A percentile compares a stretch with the other conserved stretches of the same genome.
Conservation (phyloP, 2,113 vertebrate species). For the Callipepla squamata region DNA sequence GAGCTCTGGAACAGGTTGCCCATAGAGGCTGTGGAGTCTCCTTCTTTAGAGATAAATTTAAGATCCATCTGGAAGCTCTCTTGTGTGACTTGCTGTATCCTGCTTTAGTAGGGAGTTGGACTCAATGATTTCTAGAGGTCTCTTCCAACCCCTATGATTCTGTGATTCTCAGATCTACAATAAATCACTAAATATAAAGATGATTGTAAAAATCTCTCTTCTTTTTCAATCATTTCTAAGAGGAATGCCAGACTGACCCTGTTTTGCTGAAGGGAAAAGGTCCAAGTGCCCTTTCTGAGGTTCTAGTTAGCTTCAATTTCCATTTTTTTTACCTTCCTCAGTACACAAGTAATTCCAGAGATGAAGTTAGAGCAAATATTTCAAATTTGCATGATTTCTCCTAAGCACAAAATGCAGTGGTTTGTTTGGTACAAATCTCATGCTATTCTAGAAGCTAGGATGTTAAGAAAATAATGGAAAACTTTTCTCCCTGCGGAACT, state of each 20-base stretch:
- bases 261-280: background rate
- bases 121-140: too few relatives aligned
- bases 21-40: too few relatives aligned
- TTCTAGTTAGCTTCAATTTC: background rate
- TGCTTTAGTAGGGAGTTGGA: too few relatives aligned
- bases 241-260: background rate
- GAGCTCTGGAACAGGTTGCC: too few relatives aligned
- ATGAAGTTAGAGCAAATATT: background rate
- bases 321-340: background rate
- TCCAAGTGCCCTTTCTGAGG: background rate
- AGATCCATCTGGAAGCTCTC: too few relatives aligned
- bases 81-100: too few relatives aligned
- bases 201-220: background rate
- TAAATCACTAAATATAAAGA: background rate
- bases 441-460: background rate
- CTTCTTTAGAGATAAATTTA: too few relatives aligned
- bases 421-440: background rate
- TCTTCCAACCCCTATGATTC: too few relatives aligned
- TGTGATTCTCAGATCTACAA: background rate
- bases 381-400: background rate
- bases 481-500: background rate
- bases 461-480: slow-evolving; percentile 29
- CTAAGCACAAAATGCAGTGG: background rate
- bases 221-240: background rate
- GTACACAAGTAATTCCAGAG: background rate